These are phyloP conservation scores for Abscondita cerata DNA, from an alignment of 2,888 invertebrate species.

Conservation along the genomic window DNA sequence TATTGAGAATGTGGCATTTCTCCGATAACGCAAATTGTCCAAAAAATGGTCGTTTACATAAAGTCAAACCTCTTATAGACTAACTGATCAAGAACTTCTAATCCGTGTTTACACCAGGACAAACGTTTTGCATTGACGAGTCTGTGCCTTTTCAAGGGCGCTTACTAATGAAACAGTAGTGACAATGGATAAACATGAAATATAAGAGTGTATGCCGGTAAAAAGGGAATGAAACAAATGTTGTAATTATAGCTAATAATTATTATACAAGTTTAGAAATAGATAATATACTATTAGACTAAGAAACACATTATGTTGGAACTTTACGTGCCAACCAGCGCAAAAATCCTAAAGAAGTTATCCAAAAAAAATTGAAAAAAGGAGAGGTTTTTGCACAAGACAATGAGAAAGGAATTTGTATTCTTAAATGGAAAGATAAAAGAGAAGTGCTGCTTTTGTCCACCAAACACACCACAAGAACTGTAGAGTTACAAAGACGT, in stretches of 20 bases:
- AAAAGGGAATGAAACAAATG: no score
- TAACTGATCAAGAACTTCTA: slow-evolving; percentile 15
- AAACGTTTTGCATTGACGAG: slow-evolving; percentile 37
- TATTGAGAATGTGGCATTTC: no score
- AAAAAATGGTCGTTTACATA: slow-evolving; percentile 21
- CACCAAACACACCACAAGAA: slow-evolving; percentile 6
- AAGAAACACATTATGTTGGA: not conserved
- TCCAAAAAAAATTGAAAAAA: slow-evolving; percentile 36
- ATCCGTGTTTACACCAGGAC: slow-evolving; percentile 22
- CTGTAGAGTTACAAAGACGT: slow-evolving; percentile 11
- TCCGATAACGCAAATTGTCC: slow-evolving; percentile 21
- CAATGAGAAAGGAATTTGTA: slow-evolving; percentile 38
- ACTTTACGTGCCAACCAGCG: not conserved
- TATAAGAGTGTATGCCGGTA: slow-evolving; percentile 22
- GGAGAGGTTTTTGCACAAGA: slow-evolving; percentile 41
- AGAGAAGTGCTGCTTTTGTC: slow-evolving; percentile 16
- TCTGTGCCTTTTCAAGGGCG: slow-evolving; percentile 38
- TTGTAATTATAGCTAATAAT: no score
- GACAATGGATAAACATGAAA: no score
- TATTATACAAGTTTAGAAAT: slow-evolving; percentile 35
- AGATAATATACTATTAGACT: slow-evolving; percentile 10
- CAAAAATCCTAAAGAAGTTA: slow-evolving; percentile 7
- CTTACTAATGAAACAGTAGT: slow-evolving; percentile 35
- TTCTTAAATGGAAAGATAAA: slow-evolving; percentile 44
- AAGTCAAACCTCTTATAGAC: slow-evolving; percentile 22